These are phyloP conservation scores for Patiria pectinifera DNA, from an alignment of 53 echinoderm and acorn worm genomes.

Conservation along the genomic window DNA sequence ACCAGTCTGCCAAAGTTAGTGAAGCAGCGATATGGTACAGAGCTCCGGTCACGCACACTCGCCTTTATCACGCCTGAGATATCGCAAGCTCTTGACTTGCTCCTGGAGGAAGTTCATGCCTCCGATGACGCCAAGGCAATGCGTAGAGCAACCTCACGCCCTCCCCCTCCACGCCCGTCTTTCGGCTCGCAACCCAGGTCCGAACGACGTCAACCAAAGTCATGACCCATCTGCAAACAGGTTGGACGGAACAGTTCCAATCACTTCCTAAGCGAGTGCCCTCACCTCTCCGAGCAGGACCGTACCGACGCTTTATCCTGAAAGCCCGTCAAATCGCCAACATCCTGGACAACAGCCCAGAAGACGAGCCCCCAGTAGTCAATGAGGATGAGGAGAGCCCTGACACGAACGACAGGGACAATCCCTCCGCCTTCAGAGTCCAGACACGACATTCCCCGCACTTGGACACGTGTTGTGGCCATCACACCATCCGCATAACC, in stretches of 20 bases:
- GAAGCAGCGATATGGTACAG: conserved; percentile 56
- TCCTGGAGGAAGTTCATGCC: background rate
- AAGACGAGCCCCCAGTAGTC: background rate
- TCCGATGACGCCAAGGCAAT: background rate
- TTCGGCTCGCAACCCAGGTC: background rate
- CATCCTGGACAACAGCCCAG: conserved; percentile 18
- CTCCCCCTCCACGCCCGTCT: background rate
- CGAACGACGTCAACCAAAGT: background rate
- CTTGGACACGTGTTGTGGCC: too few relatives aligned
- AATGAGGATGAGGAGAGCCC: background rate
- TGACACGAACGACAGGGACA: background rate
- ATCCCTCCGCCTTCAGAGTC: conserved; percentile 8
- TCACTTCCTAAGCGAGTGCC: conserved; percentile 54
- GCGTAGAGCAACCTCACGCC: background rate
- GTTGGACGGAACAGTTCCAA: background rate
- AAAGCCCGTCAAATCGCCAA: conserved; percentile 36
- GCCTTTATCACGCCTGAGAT: background rate
- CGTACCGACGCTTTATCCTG: background rate
- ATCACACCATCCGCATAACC: too few relatives aligned
- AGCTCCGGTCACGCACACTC: background rate
- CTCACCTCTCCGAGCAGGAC: conserved; percentile 51
- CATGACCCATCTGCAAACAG: too few relatives aligned
- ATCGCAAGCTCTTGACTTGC: too few relatives aligned
- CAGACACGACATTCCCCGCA: too few relatives aligned
- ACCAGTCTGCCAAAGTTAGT: background rate